Evolutionary conservation across 2,888 invertebrate genomes (phyloP), one percentile per base, ranked within the genome.

Genomic region (Thysanoteuthis rhombus): DNA sequence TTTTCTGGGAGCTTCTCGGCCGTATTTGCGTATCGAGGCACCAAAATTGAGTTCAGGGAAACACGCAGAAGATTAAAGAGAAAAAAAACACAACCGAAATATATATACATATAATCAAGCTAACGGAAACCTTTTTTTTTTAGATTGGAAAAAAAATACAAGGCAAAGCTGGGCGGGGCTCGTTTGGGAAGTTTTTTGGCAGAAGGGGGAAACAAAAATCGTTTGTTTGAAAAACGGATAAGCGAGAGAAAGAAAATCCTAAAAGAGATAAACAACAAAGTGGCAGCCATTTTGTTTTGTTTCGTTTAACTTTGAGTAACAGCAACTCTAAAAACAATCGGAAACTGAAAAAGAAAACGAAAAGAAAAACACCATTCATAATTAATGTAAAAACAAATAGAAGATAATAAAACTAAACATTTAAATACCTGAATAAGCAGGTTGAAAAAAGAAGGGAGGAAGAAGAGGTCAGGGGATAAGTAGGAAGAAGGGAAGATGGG

Each of bases 11-110:
- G 75, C n/a, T 75, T n/a, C n/a, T n/a, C 19, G n/a, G 75, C 36
- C 75, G n/a, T 12, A 75, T n/a, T 75, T 10, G 75, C 75, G 19
- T 75, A 75, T 75, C n/a, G 75, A n/a, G n/a, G 75, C 75, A 75
- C n/a, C 75, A 75, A 75, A 75, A 75, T 75, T 75, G n/a, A 75
- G n/a, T 75, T 75, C 75, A 75, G 75, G n/a, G 75, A 75, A 75
- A 75, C 75, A n/a, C 8, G n/a, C n/a, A 75, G 75, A 75, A 75
- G n/a, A 75, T 75, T 32, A 75, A 75, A n/a, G n/a, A n/a, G 25
- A 75, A 75, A 75, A 75, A 16, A 75, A n/a, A n/a, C n/a, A 75
- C n/a, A 10, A n/a, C n/a, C n/a, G 0, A 75, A 10, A n/a, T n/a
- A 75, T 36, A 75, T 4, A n/a, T 3, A 75, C 36, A 75, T n/a